Evolutionary conservation across 2,113 vertebrate species (phyloP).

Genomic region (Hylia prasina): DNA sequence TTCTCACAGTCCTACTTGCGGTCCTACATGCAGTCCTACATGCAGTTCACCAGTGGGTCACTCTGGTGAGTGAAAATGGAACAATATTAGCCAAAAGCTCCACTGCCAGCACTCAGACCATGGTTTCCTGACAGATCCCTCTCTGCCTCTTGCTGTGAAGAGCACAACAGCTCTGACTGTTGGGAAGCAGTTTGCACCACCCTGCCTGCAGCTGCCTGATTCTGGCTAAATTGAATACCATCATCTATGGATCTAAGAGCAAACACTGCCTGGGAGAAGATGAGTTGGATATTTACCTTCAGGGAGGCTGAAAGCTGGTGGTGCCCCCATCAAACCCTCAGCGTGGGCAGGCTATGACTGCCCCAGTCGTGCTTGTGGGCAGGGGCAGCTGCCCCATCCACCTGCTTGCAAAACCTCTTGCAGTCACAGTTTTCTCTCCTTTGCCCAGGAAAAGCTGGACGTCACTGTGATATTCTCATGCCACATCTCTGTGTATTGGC

Average conservation of each 20-base stretch:
- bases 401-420: accelerated
- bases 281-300: neutral
- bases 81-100: neutral
- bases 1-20: neutral
- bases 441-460: neutral
- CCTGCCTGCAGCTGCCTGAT: neutral
- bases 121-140: neutral
- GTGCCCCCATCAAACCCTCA: neutral
- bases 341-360: accelerated
- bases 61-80: neutral
- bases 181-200: neutral
- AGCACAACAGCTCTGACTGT: accelerated
- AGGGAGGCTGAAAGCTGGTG: neutral
- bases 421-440: neutral
- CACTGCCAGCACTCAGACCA: accelerated
- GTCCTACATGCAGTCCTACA: accelerated
- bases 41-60: accelerated
- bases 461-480: accelerated
- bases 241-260: neutral
- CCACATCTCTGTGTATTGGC: neutral
- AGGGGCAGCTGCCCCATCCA: neutral
- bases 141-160: neutral
- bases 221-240: neutral
- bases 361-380: accelerated
- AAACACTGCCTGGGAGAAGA: neutral